Base-by-base conservation (phyloP, 2,888 invertebrate genomes). In the Aleiodes leptofemur region DNA sequence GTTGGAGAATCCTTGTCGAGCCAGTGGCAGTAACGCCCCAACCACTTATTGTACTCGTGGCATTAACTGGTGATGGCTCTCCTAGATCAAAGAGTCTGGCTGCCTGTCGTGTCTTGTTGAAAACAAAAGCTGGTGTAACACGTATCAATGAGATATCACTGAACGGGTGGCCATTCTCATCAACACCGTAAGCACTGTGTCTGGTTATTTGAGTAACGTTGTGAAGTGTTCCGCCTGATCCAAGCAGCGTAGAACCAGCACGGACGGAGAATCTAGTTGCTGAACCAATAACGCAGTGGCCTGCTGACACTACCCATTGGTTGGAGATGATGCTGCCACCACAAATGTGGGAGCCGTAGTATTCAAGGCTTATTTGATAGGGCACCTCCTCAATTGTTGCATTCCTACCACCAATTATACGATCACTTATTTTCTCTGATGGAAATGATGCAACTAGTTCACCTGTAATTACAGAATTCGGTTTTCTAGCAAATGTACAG, bases 121-220 rank as follows among this genome's bases (percentile, higher is more conserved):
- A 92, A n/a, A 84, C 82, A 43, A 93, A 84, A 1, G 91, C 90
- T 16, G 73, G 56, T 4, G 29, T 82, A 2, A 93, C 83, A 86
- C 91, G 90, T 0, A 93, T 76, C 0, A 93, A 79, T 0, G 92
- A 92, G 34, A 92, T 89, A 74, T 93, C 93, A 69, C 90, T 73
- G 0, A 38, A 4, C 13, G 76, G 70, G 6, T 59, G 31, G 9
- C 74, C 76, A 14, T 14, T 9, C 1, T 9, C 4, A 23, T 34
- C 48, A 4, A 16, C 16, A 4, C 11, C 8, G 34, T 50, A 74
- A 0, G 70, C 14, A 9, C 76, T 73, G 69, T 78, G 76, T 3
- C 23, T 23, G 13, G 79, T 78, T 2, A 43, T 43, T 7, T 43
- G 9, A 3, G 9, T 43, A 8, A 43, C 43, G 11, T 43, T 43